A percentile compares a stretch with the other conserved stretches of the same genome.
Conservation (phyloP, 2,888 invertebrate genomes). For the Cataglyphis altisquamis region DNA sequence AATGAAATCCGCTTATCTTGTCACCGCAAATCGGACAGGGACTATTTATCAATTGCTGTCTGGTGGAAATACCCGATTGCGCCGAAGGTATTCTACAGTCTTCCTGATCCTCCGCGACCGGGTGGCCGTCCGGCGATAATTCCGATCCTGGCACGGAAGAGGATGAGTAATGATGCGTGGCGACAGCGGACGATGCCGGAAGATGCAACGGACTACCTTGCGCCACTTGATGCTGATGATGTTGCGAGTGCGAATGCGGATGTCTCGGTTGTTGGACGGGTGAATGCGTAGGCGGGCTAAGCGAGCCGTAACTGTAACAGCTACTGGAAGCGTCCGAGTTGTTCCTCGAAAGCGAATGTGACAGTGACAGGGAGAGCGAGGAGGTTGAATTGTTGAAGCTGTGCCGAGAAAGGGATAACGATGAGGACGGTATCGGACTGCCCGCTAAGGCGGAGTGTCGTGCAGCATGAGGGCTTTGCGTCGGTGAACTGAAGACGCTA, state of each 20-base stretch:
- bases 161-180: constrained; percentile 76
- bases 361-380: constrained; percentile 88
- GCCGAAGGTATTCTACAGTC: constrained; percentile 86
- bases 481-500: constrained; percentile 93
- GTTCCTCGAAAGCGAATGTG: constrained; percentile 94
- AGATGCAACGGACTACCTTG: constrained; percentile 87
- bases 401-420: constrained; percentile 84
- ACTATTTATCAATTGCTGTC: constrained; percentile 96
- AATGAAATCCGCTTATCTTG: constrained; percentile 98
- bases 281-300: constrained; percentile 91
- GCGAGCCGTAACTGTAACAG: constrained; percentile 93
- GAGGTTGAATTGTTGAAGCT: constrained; percentile 86
- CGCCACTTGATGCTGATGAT: constrained; percentile 83
- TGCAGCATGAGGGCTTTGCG: constrained; percentile 94
- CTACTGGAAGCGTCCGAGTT: constrained; percentile 97
- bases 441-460: constrained; percentile 90
- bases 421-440: constrained; percentile 85
- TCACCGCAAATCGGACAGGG: constrained; percentile 98
- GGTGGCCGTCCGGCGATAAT: constrained; percentile 78
- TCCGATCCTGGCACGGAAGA: constrained; percentile 77
- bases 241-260: constrained; percentile 87
- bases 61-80: constrained; percentile 92
- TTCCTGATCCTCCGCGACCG: constrained; percentile 76
- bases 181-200: constrained; percentile 72
- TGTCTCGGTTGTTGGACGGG: constrained; percentile 90